phyloP scores from a whole-genome alignment of 2,113 vertebrate genomes.

The Engystomops pustulosus region DNA sequence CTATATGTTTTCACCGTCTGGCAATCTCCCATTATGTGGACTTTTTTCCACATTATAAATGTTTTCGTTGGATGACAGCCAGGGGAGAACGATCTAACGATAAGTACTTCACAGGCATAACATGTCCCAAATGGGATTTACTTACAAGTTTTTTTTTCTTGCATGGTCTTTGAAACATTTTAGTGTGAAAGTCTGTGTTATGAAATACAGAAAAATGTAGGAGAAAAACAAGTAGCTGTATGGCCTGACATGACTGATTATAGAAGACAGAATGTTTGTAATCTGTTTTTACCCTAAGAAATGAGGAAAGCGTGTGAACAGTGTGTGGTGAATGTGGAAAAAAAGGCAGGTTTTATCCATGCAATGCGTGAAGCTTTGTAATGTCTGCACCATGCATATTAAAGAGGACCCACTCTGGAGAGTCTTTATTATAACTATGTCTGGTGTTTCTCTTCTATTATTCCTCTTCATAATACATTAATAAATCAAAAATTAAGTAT shows the following conservation, averaged over 20 bases:
- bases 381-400: not conserved
- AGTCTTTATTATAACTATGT: too few relatives aligned
- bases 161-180: not conserved
- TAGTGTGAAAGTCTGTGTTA: not conserved
- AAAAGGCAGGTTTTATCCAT: not conserved
- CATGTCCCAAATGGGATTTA: constrained; percentile 1
- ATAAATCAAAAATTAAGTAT: too few relatives aligned
- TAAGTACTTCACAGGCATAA: constrained; percentile 19
- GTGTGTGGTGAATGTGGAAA: not conserved
- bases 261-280: not conserved
- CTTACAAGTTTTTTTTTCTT: not conserved
- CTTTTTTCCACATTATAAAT: constrained; percentile 20
- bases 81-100: constrained; percentile 1
- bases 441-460: too few relatives aligned
- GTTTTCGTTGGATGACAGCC: constrained; percentile 28
- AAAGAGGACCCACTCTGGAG: too few relatives aligned
- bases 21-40: constrained; percentile 27
- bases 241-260: not conserved
- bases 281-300: not conserved
- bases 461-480: too few relatives aligned
- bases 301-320: not conserved
- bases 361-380: not conserved
- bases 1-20: constrained; percentile 26
- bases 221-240: not conserved
- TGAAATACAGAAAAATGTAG: not conserved